Evolutionary conservation across 1,140 invertebrate genomes (phyloP), one percentile per base, ranked within the genome.

Genomic region (Hylaeus volcanicus): DNA sequence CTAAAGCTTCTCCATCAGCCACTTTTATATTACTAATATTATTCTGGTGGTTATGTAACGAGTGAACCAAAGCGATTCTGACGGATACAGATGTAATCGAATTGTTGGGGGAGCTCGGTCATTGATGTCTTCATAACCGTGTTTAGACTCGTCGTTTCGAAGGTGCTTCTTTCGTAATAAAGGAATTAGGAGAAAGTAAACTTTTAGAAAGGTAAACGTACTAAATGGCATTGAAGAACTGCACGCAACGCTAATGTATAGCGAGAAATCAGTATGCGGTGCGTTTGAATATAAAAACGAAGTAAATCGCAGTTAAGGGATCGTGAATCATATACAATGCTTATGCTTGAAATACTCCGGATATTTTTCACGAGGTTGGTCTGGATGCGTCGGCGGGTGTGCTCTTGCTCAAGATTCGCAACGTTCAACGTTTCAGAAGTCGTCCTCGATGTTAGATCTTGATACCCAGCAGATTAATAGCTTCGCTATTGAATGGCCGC

Each of bases 1-100:
- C 77, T 78, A 84, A 83, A 87, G 80, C 74, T 86, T 84, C 81
- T 85, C 81, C 70, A 83, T 81, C 73, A 79, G 70, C 78, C 66
- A 64, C 74, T 82, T 85, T 45, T 69, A 79, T 71, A 53, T 71
- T 75, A 70, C 60, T 74, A 86, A 84, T 86, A 79, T 85, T 82
- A 75, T 71, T 78, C 58, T 43, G 43, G 37, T 53, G n/a, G 51
- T 82, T 86, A 74, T 37, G 71, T 74, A 81, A 86, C 61, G 48
- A 55, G 45, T n/a, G 1, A 26, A n/a, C 12, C 43, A 66, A 70
- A 60, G 39, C 56, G 55, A 73, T 55, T 39, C 70, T 70, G 43
- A 39, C 51, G 53, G 72, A 66, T 65, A 74, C 70, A 55, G 8
- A 37, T 26, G 70, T 58, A 74, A 66, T 74, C 71, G 51, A 73